Evolutionary conservation across 2,797 vertebrate species (phyloP).

Genomic region (Poeciliopsis presidionis): DNA sequence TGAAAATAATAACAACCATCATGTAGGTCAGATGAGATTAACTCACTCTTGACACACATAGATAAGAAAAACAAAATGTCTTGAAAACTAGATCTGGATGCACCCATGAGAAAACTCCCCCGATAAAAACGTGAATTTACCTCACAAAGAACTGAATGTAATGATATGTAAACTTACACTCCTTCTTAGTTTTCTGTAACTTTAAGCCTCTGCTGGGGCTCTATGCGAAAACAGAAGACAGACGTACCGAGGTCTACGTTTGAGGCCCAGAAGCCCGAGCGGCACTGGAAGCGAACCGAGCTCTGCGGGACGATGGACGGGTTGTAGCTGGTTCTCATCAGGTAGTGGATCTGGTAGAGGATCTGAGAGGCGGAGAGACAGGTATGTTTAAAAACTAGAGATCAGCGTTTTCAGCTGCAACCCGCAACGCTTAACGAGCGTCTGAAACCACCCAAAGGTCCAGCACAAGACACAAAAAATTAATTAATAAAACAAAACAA

Average conservation of each 20-base stretch:
- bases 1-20: background rate
- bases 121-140: background rate
- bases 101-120: background rate
- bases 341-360: conserved; percentile 83
- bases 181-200: background rate
- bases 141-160: background rate
- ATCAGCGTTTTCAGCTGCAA: background rate
- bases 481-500: fast-evolving
- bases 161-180: background rate
- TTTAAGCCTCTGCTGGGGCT: background rate
- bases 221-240: background rate
- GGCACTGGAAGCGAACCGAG: conserved; percentile 83
- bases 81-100: conserved; percentile 7
- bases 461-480: background rate
- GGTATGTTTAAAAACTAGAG: background rate
- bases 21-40: conserved; percentile 33
- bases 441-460: background rate
- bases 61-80: background rate
- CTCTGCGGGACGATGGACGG: conserved; percentile 82
- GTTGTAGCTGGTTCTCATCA: conserved; percentile 83
- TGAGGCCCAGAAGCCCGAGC: conserved; percentile 84
- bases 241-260: conserved; percentile 84
- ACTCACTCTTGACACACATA: background rate
- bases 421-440: background rate
- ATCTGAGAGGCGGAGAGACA: conserved; percentile 64